Evolutionary conservation across 2,888 invertebrate species (phyloP).

Genomic region (Phorcus lineatus): DNA sequence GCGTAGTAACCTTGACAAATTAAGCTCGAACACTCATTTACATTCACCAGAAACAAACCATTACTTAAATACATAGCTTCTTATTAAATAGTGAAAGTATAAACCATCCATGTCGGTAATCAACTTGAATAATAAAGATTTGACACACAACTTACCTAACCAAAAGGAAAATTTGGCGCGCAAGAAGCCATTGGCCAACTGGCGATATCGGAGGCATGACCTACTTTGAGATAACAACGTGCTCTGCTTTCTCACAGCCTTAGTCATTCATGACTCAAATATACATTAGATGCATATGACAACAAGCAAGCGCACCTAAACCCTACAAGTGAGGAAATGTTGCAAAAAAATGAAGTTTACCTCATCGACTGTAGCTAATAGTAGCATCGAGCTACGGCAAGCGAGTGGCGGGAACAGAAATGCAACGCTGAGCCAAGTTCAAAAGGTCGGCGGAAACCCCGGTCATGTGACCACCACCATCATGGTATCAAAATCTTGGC

Average conservation of each 20-base stretch:
- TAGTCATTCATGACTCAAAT: slow-evolving; percentile 48
- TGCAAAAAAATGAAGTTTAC: slow-evolving; percentile 11
- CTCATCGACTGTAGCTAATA: neutral
- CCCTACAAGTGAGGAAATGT: neutral
- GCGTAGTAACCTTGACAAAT: neutral
- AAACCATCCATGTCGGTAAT: too few relatives aligned
- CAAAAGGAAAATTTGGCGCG: slow-evolving; percentile 24
- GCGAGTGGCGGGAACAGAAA: slow-evolving; percentile 41
- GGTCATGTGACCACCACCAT: slow-evolving; percentile 70
- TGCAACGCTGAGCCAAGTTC: slow-evolving; percentile 56
- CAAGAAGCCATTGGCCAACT: slow-evolving; percentile 28
- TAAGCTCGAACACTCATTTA: too few relatives aligned
- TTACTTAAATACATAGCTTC: too few relatives aligned
- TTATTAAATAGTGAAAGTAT: too few relatives aligned
- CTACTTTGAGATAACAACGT: slow-evolving; percentile 40
- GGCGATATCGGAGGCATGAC: slow-evolving; percentile 34
- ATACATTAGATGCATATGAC: neutral
- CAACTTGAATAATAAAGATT: too few relatives aligned
- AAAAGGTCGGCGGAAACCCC: slow-evolving; percentile 68
- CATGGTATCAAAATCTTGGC: slow-evolving; percentile 65
- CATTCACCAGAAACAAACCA: too few relatives aligned
- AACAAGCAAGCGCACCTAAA: neutral
- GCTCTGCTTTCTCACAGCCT: slow-evolving; percentile 28
- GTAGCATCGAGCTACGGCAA: slow-evolving; percentile 3
- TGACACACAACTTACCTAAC: neutral